Conservation (phyloP, 1,140 invertebrate species). For the Nephila pilipes region DNA sequence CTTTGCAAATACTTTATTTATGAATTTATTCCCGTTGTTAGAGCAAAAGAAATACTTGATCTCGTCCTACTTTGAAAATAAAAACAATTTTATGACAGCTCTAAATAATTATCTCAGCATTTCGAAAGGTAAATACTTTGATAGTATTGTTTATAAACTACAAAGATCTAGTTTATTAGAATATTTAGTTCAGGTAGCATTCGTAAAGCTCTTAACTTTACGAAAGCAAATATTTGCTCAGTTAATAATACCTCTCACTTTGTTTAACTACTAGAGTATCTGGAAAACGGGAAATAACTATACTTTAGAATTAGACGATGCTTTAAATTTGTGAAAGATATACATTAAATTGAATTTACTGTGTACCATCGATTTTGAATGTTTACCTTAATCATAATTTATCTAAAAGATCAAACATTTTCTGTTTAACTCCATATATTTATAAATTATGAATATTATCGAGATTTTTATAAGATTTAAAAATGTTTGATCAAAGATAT, state of each 20-base stretch:
- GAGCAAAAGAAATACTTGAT: no score
- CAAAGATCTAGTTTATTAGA: background rate
- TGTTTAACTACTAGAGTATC: background rate
- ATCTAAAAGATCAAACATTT: background rate
- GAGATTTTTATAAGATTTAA: background rate
- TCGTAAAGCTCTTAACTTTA: background rate
- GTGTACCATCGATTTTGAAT: background rate
- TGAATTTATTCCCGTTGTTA: no score
- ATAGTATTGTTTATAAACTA: background rate
- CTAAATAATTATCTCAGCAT: background rate
- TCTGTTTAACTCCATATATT: background rate
- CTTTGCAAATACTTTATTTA: no score
- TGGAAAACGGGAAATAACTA: background rate
- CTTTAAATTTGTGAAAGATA: conserved; percentile 1
- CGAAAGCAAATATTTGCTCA: conserved; percentile 3
- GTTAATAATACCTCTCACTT: background rate
- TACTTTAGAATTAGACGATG: background rate
- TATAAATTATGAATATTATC: background rate
- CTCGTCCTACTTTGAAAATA: no score
- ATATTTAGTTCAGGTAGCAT: background rate
- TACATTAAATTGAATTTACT: conserved; percentile 11
- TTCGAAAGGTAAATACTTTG: background rate
- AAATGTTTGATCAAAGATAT: background rate
- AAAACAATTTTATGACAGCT: no score
- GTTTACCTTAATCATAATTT: conserved; percentile 22